phyloP scores from a whole-genome alignment of 2,888 invertebrate genomes.

The Diplolepis rosae region DNA sequence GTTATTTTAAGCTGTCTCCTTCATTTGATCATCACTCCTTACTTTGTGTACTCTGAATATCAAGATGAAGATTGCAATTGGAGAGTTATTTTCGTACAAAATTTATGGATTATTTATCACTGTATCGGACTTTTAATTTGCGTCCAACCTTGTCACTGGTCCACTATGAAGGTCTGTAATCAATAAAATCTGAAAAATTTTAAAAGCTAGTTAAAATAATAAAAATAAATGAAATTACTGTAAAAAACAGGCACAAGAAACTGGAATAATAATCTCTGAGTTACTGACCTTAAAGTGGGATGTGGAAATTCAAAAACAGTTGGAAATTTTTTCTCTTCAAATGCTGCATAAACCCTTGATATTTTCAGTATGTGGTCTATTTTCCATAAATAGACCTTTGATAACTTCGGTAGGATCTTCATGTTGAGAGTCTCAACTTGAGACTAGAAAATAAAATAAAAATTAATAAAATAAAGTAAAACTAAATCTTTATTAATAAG shows the following conservation, averaged over 20 bases:
- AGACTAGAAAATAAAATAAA: not conserved
- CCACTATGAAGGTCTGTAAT: constrained; percentile 75
- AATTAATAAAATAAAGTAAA: no score
- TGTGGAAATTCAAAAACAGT: constrained; percentile 72
- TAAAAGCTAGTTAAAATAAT: no score
- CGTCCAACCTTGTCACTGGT: constrained; percentile 78
- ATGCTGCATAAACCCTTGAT: constrained; percentile 76
- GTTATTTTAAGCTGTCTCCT: constrained; percentile 77
- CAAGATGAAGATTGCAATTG: constrained; percentile 74
- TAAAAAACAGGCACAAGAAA: constrained; percentile 72
- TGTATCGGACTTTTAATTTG: constrained; percentile 76
- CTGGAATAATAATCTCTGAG: constrained; percentile 74
- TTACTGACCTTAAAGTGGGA: constrained; percentile 67
- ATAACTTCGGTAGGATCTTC: constrained; percentile 75
- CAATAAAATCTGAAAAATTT: no score
- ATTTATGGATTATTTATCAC: constrained; percentile 77
- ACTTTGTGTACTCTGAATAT: constrained; percentile 77
- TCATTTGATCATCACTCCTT: constrained; percentile 79
- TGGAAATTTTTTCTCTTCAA: constrained; percentile 78
- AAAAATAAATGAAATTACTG: not conserved
- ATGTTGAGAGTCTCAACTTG: no score
- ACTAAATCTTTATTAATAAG: no score
- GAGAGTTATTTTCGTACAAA: constrained; percentile 76
- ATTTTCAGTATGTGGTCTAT: constrained; percentile 78
- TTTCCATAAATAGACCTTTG: constrained; percentile 76